A percentile compares a stretch with the other conserved stretches of the same genome.
Evolutionary conservation across 2,113 vertebrate species (phyloP).

Genomic region (Leuciscus idus): DNA sequence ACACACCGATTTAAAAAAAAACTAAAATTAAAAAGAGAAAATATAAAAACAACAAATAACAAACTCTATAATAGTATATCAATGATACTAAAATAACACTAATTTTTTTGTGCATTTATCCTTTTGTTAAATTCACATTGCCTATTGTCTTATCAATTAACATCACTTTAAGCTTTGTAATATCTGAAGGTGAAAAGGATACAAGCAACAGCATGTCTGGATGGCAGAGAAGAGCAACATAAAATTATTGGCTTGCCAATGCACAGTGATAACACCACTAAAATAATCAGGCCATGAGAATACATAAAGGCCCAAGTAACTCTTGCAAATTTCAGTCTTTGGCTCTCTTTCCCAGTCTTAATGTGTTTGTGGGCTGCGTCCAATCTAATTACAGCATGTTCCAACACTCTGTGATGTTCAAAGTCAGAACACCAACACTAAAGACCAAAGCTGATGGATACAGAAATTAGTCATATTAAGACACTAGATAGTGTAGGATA

Average conservation of each 20-base stretch:
- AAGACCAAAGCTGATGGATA: background rate
- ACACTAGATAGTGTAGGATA: conserved; percentile 10
- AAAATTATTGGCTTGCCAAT: background rate
- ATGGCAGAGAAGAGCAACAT: background rate
- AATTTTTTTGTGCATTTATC: background rate
- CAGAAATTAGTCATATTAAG: conserved; percentile 29
- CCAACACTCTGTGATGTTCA: conserved; percentile 18
- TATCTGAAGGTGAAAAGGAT: conserved; percentile 31
- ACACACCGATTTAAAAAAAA: background rate
- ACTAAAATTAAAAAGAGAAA: background rate
- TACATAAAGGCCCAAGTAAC: conserved; percentile 44
- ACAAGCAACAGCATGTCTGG: background rate
- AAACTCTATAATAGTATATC: background rate
- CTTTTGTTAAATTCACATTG: background rate
- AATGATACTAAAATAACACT: background rate
- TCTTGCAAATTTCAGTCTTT: conserved; percentile 47
- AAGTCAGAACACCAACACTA: conserved; percentile 25
- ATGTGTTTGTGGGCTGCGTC: conserved; percentile 46
- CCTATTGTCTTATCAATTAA: background rate
- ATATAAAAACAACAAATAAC: background rate
- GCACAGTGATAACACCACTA: conserved; percentile 21
- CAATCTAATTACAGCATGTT: conserved; percentile 56
- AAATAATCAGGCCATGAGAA: conserved; percentile 41
- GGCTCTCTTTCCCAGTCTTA: conserved; percentile 40
- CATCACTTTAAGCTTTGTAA: background rate